Base-by-base conservation (phyloP, 2,888 invertebrate species). In the Lucinisca nassula region DNA sequence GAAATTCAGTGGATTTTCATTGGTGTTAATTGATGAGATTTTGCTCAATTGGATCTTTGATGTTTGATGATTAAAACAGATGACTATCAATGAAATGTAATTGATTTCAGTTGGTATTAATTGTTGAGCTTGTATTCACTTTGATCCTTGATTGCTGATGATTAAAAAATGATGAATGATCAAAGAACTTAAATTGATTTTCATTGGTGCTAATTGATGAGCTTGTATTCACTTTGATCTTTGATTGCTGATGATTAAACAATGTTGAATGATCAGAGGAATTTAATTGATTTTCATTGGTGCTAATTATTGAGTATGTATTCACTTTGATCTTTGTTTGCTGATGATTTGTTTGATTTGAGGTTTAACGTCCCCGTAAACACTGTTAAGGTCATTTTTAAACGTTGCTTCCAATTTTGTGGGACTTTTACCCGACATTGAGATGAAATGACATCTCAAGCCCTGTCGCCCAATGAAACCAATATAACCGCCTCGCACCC, bases 151-250 rank as follows among this genome's bases (percentile, higher is more conserved):
- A 67, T 67, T 3, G 35, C 35, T 35, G 21, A 67, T 35, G 35
- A 67, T 67, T 67, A 35, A 67, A 35, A 67, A 4, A 35, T 14
- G 1, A 35, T 67, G 32, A 67, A 1, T 32, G 67, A 67, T 67
- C 67, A 67, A 67, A 67, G 35, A 21, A 67, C 10, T 67, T 14
- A 17, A 35, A 30, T 8, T 67, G 21, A 6, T 35, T 35, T 45
- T 45, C 17, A 45, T 6, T 61, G 10, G n/a, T 61, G 17, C 35
- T 67, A 67, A 67, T 67, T 32, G 17, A 1, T 67, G 67, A 67
- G 35, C 67, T 67, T 67, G 67, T 32, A 35, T 67, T 67, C 32
- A 67, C 67, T 67, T 67, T 67, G 58, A 58, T 58, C 58, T 24
- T 24, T 58, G 58, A 27, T 58, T 24, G 58, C 35, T 32, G 21